These are phyloP conservation scores for Stenoptilia bipunctidactyla DNA, from an alignment of 2,888 invertebrate genomes.

Conservation along the genomic window DNA sequence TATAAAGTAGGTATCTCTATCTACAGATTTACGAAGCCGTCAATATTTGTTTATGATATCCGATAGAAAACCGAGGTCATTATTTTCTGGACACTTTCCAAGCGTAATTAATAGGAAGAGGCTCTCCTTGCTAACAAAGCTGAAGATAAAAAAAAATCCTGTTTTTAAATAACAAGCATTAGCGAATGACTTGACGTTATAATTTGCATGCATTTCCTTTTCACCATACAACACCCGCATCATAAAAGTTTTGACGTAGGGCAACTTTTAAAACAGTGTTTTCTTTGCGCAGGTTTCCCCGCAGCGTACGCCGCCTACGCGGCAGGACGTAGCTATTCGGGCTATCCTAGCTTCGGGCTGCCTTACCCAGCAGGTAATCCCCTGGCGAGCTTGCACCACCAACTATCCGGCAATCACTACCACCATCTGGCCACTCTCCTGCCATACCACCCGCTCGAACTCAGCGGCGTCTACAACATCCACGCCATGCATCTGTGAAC, in stretches of 20 bases:
- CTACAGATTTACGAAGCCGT: constrained; percentile 24
- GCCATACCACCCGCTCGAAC: constrained; percentile 77
- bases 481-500: constrained; percentile 86
- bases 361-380: constrained; percentile 97
- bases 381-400: constrained; percentile 84
- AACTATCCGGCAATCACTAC: constrained; percentile 73
- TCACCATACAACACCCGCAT: not conserved
- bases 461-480: constrained; percentile 77
- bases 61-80: constrained; percentile 27
- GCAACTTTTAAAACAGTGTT: constrained; percentile 2
- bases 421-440: constrained; percentile 74
- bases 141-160: too few relatives aligned
- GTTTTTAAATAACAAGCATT: not conserved
- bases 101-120: constrained; percentile 29
- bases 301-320: constrained; percentile 97
- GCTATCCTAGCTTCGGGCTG: constrained; percentile 98
- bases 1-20: constrained; percentile 26
- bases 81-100: constrained; percentile 59
- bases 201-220: constrained; percentile 31
- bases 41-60: constrained; percentile 19
- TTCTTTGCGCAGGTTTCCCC: constrained; percentile 85
- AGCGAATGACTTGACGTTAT: not conserved
- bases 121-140: not conserved
- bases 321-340: constrained; percentile 96
- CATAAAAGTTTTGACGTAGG: not conserved